phyloP scores from a whole-genome alignment of 53 echinoderm and acorn worm genomes.

The Paracentrotus lividus region DNA sequence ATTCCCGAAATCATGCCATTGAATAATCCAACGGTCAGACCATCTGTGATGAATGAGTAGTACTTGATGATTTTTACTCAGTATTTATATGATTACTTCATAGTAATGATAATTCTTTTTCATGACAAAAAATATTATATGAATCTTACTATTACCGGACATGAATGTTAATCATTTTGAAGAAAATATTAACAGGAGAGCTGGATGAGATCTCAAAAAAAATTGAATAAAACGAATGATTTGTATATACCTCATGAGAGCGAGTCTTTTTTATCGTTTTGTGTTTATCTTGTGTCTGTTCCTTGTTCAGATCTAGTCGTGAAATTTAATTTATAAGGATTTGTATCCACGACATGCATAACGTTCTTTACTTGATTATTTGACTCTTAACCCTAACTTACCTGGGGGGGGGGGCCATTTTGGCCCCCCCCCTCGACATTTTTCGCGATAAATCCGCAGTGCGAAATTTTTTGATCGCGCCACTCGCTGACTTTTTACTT shows the following conservation, averaged over 20 bases:
- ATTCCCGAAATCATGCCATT: too few relatives aligned
- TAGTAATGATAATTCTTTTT: neutral
- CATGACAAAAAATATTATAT: neutral
- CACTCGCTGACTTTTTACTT: too few relatives aligned
- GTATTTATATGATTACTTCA: neutral
- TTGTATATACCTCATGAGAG: neutral
- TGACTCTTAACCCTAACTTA: too few relatives aligned
- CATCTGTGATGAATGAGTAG: neutral
- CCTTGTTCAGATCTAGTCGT: neutral
- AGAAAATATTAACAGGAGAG: constrained; percentile 44
- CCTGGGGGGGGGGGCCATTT: too few relatives aligned
- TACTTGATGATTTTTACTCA: neutral
- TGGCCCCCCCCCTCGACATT: too few relatives aligned
- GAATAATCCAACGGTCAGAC: too few relatives aligned
- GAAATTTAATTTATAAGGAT: too few relatives aligned
- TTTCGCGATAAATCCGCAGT: too few relatives aligned
- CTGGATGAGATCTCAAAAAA: constrained; percentile 10
- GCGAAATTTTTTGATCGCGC: too few relatives aligned
- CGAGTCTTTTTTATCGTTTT: neutral
- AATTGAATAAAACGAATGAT: neutral
- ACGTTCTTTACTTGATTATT: too few relatives aligned
- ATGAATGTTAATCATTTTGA: constrained; percentile 47
- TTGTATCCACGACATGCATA: too few relatives aligned
- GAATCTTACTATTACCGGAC: constrained; percentile 1
- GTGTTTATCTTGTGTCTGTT: neutral